Base-by-base conservation (phyloP, 2,888 invertebrate species). In the Phorcus lineatus region DNA sequence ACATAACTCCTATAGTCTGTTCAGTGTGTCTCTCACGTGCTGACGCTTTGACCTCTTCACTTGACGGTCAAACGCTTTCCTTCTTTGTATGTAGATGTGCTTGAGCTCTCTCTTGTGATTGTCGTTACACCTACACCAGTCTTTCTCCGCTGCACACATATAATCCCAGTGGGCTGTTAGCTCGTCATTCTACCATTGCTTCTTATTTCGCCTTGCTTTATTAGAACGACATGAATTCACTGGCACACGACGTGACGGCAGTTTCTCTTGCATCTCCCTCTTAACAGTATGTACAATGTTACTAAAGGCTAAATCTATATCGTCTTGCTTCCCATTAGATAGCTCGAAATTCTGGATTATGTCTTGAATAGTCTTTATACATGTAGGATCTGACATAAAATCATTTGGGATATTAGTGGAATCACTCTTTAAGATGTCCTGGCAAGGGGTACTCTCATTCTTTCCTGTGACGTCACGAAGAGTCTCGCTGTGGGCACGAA, bases 61-160 rank as follows among this genome's bases (percentile, higher is more conserved):
- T 7, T 19, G 17, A 7, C 52, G 40, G n/a, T 75, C 52, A 52
- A 74, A 74, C 7, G n/a, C 0, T 16, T 74, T 74, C 22, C 53
- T n/a, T 47, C 54, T 52, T 22, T 31, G 67, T 28, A 28, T 13
- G 31, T 75, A 53, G 19, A 11, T 9, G 24, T 53, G 54, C 54
- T 54, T 47, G 6, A 19, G 7, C 11, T 3, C 22, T 9, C 9
- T 24, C 17, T 47, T 53, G 31, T 24, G 17, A 2, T 19, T 16
- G 47, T 19, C 22, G n/a, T n/a, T 75, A 9, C 24, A 19, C 52
- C n/a, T 75, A 52, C 9, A 17, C 75, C 52, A 47, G 6, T n/a
- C 53, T 9, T 53, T 75, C n/a, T 75, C 75, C 16, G 75, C 75
- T 11, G 19, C 53, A 53, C 75, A 75, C 24, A 75, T 52, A n/a